phyloP scores from a whole-genome alignment of 1,140 invertebrate genomes.

The Eufriesea mexicana region DNA sequence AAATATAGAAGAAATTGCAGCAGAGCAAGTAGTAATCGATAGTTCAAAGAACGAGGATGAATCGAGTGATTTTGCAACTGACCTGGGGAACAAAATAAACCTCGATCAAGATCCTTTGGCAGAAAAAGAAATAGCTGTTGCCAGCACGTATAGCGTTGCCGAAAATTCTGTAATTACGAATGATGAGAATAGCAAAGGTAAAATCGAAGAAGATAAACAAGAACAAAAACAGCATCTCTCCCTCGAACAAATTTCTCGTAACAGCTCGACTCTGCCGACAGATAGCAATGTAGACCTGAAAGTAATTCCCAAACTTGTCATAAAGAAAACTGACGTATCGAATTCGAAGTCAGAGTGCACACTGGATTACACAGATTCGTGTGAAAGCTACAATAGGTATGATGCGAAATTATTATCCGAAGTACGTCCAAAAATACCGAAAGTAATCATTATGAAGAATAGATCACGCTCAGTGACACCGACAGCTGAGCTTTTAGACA shows the following conservation, averaged over 20 bases:
- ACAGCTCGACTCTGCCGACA: background rate
- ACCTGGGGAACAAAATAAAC: background rate
- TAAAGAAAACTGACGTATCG: slow-evolving; percentile 73
- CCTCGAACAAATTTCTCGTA: background rate
- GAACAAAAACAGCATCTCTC: slow-evolving; percentile 16
- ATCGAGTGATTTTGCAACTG: background rate
- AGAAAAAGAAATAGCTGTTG: slow-evolving; percentile 5
- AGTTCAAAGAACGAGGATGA: background rate
- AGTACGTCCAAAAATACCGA: slow-evolving; percentile 76
- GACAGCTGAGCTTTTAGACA: slow-evolving; percentile 67
- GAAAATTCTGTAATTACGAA: background rate
- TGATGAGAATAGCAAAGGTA: background rate
- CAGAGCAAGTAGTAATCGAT: background rate
- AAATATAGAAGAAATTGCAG: background rate
- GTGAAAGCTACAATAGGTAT: background rate
- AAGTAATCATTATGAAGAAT: slow-evolving; percentile 80
- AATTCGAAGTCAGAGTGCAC: slow-evolving; percentile 21
- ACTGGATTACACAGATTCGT: background rate
- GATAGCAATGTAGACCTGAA: slow-evolving; percentile 49
- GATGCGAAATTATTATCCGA: slow-evolving; percentile 25
- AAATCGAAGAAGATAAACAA: background rate
- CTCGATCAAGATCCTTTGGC: background rate
- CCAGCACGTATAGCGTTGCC: background rate
- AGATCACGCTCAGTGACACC: slow-evolving; percentile 77
- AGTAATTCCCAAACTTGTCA: slow-evolving; percentile 75